Percentiles rank a stretch among this genome's conserved stretches.
Evolutionary conservation across 2,113 vertebrate genomes (phyloP).

Genomic region (Probosciger aterrimus): DNA sequence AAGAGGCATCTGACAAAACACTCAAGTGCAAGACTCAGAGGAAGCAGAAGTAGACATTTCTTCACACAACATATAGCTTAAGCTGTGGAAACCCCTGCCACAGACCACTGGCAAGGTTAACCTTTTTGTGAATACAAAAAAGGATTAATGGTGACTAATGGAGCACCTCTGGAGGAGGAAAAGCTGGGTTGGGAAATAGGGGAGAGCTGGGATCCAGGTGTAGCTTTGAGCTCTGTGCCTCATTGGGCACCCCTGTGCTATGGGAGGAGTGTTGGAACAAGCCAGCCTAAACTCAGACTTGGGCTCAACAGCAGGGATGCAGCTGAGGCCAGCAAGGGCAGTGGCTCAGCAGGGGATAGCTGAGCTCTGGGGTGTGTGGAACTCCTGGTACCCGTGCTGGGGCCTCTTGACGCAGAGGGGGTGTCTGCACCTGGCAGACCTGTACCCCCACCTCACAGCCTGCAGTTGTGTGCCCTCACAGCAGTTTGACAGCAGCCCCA

Average conservation of each 20-base stretch:
- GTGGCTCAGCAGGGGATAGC: background rate
- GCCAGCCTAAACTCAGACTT: background rate
- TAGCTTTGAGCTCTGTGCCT: background rate
- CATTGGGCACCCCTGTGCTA: background rate
- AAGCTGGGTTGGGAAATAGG: accelerated
- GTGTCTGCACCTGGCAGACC: background rate
- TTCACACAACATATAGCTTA: accelerated
- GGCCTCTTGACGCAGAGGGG: background rate
- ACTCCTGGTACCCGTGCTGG: background rate
- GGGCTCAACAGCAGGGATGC: background rate
- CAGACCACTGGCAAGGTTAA: background rate
- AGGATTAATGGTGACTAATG: background rate
- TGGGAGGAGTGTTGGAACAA: background rate
- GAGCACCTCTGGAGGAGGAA: background rate
- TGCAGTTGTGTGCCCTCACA: background rate
- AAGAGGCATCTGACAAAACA: background rate
- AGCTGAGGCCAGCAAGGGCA: background rate
- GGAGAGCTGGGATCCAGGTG: background rate
- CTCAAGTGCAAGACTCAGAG: background rate
- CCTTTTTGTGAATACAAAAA: background rate
- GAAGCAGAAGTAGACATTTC: background rate
- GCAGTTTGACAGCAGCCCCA: background rate
- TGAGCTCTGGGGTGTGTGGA: background rate
- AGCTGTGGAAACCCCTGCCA: background rate
- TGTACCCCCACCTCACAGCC: accelerated